Conservation (phyloP, 2,113 vertebrate genomes). For the Poecile atricapillus region DNA sequence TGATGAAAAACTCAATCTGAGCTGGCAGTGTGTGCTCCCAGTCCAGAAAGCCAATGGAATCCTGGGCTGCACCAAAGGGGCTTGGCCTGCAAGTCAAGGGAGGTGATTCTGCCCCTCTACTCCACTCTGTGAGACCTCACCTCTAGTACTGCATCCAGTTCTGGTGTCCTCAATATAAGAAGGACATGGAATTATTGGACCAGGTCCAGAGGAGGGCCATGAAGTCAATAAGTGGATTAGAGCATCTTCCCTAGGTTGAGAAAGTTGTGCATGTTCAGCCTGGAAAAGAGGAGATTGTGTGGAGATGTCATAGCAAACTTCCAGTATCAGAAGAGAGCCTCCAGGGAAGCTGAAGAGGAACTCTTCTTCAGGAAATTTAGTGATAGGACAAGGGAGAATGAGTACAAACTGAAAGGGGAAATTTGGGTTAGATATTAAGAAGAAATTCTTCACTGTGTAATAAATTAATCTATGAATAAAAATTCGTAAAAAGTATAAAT, state of each 20-base stretch:
- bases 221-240: not conserved
- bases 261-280: not conserved
- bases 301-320: not conserved
- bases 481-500: too few species aligned
- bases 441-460: not conserved
- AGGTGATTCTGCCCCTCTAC: not conserved
- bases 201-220: not conserved
- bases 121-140: not conserved
- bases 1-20: not conserved
- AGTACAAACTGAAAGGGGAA: not conserved
- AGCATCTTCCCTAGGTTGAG: not conserved
- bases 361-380: not conserved
- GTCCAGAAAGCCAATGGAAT: not conserved
- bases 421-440: not conserved
- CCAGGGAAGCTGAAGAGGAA: not conserved
- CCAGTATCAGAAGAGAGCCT: not conserved
- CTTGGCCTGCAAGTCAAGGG: not conserved
- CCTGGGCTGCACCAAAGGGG: not conserved
- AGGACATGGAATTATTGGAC: not conserved
- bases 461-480: too few species aligned
- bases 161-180: not conserved
- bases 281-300: not conserved
- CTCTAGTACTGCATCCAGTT: too few species aligned
- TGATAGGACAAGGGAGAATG: not conserved
- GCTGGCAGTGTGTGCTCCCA: rapidly evolving